phyloP scores from a whole-genome alignment of 2,888 invertebrate species.

The Steinernema carpocapsae region DNA sequence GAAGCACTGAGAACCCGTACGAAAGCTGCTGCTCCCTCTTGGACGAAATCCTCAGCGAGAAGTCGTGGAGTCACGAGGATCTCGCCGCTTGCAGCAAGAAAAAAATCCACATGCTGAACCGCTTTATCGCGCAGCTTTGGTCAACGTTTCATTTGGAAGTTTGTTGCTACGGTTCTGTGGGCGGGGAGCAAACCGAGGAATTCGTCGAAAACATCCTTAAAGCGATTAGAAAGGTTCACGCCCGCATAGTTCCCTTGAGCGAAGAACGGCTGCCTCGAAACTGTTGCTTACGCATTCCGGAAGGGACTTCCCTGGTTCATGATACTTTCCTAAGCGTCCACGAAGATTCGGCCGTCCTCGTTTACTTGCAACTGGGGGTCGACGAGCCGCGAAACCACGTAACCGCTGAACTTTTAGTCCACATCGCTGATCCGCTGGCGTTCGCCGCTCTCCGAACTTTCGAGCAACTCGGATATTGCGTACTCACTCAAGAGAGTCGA shows the following conservation, averaged over 20 bases:
- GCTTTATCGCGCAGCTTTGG: no score
- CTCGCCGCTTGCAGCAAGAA: no score
- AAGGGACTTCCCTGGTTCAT: constrained; percentile 73
- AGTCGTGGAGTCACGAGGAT: no score
- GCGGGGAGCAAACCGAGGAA: no score
- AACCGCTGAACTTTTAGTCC: constrained; percentile 82
- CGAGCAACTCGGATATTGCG: constrained; percentile 79
- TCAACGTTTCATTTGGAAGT: no score
- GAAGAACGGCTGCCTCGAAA: constrained; percentile 82
- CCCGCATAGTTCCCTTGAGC: constrained; percentile 80
- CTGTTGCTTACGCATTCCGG: constrained; percentile 75
- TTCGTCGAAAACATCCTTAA: constrained; percentile 44
- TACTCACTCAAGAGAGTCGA: constrained; percentile 86
- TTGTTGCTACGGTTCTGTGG: no score
- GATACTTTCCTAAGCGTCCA: constrained; percentile 83
- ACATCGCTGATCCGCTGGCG: constrained; percentile 88
- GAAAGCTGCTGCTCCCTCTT: no score
- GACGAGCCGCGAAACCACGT: constrained; percentile 75
- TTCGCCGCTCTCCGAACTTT: constrained; percentile 87
- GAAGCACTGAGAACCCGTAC: no score
- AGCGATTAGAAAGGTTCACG: no score
- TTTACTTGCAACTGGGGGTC: constrained; percentile 84
- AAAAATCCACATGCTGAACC: no score
- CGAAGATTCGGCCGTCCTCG: constrained; percentile 83
- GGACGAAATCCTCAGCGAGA: no score